Conservation (phyloP, 2,797 vertebrate genomes). For the Galaxias olidus region DNA sequence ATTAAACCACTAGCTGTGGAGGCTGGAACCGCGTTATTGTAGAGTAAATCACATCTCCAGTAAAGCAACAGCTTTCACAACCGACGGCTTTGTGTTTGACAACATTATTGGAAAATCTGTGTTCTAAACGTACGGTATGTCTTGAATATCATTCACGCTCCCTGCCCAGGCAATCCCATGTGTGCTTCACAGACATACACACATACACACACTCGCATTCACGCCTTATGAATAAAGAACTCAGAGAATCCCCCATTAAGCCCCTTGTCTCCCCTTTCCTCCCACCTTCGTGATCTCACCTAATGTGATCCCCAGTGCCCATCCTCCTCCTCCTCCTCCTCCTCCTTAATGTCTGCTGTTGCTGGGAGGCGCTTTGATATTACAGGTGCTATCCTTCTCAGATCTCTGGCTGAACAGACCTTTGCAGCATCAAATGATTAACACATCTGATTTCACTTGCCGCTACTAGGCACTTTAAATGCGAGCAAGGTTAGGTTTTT, state of each 20-base stretch:
- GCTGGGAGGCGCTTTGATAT: conserved; percentile 43
- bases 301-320: conserved; percentile 63
- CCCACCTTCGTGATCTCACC: conserved; percentile 46
- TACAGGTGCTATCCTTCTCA: conserved; percentile 11
- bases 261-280: conserved; percentile 30
- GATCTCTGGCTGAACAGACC: not conserved
- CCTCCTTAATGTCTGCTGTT: conserved; percentile 49
- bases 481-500: not conserved
- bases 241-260: conserved; percentile 55
- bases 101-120: not conserved
- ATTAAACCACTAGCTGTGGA: too few relatives aligned
- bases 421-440: too few relatives aligned
- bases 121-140: not conserved
- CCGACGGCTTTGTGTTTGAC: not conserved
- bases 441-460: not conserved
- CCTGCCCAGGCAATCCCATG: not conserved
- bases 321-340: conserved; percentile 18
- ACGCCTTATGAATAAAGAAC: conserved; percentile 46
- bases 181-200: not conserved
- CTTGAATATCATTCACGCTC: not conserved
- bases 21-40: too few relatives aligned
- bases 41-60: too few relatives aligned
- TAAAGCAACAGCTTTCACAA: not conserved
- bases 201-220: conserved; percentile 23
- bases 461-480: not conserved